Percentiles rank a stretch among this genome's conserved stretches.
phyloP scores from a whole-genome alignment of 2,888 invertebrate species.

The Empis stercorea region DNA sequence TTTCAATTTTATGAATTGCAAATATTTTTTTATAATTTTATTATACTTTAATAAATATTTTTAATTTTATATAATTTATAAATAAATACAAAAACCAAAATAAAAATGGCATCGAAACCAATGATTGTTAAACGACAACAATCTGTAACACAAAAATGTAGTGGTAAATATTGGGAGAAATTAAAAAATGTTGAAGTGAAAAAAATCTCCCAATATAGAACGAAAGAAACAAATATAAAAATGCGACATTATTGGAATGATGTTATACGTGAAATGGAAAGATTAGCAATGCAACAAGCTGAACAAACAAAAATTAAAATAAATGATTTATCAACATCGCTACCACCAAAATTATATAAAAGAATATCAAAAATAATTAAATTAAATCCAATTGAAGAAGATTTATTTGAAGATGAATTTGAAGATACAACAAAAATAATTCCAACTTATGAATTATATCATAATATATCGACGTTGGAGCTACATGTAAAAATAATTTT shows the following conservation, averaged over 20 bases:
- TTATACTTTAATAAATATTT: too few relatives aligned
- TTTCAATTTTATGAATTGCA: too few relatives aligned
- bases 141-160: too few relatives aligned
- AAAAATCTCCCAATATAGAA: not conserved
- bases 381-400: constrained; percentile 24
- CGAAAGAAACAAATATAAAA: not conserved
- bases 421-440: constrained; percentile 13
- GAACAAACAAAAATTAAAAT: constrained; percentile 13
- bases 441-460: constrained; percentile 11
- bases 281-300: constrained; percentile 12
- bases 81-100: too few relatives aligned
- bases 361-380: constrained; percentile 26
- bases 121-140: too few relatives aligned
- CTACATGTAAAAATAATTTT: too few relatives aligned
- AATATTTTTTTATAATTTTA: too few relatives aligned
- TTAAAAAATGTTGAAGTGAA: not conserved
- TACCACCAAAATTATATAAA: constrained; percentile 24
- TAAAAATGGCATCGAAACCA: too few relatives aligned
- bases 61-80: too few relatives aligned
- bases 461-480: not conserved
- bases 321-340: constrained; percentile 25
- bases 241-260: constrained; percentile 22
- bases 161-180: not conserved
- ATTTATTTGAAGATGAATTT: constrained; percentile 24
- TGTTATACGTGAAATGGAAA: constrained; percentile 26